phyloP scores from a whole-genome alignment of 2,113 vertebrate species.

The Trogon melanurus region DNA sequence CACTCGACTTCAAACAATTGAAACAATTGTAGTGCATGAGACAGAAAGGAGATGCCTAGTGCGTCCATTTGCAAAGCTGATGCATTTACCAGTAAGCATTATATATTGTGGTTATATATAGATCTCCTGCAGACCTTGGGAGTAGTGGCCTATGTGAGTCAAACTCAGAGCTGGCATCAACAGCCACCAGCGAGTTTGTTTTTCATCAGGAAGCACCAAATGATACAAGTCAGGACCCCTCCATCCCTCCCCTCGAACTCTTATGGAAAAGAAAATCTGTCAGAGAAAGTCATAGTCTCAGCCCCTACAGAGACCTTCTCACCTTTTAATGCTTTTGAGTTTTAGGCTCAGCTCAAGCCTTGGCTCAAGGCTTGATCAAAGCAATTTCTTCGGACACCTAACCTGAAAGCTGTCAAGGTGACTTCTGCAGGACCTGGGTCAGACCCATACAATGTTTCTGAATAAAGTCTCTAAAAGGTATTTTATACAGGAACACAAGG shows the following conservation, averaged over 20 bases:
- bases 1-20: constrained; percentile 47
- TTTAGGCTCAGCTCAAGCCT: not conserved
- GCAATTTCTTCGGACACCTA: not conserved
- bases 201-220: not conserved
- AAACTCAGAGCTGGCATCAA: constrained; percentile 5
- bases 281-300: not conserved
- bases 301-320: not conserved
- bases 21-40: constrained; percentile 26
- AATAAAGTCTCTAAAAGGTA: not conserved
- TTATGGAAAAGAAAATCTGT: not conserved
- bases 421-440: not conserved
- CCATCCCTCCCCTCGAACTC: not conserved
- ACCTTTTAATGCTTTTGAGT: not conserved
- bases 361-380: not conserved
- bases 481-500: not conserved
- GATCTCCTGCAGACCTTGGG: constrained; percentile 6
- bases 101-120: constrained; percentile 48
- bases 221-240: not conserved
- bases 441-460: not conserved
- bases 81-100: constrained; percentile 43
- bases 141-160: not conserved
- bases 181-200: not conserved
- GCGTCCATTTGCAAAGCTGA: constrained; percentile 35
- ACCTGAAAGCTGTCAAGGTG: not conserved
- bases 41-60: constrained; percentile 42